phyloP scores from a whole-genome alignment of 2,797 vertebrate species.

The Phrynocephalus guinanensis region DNA sequence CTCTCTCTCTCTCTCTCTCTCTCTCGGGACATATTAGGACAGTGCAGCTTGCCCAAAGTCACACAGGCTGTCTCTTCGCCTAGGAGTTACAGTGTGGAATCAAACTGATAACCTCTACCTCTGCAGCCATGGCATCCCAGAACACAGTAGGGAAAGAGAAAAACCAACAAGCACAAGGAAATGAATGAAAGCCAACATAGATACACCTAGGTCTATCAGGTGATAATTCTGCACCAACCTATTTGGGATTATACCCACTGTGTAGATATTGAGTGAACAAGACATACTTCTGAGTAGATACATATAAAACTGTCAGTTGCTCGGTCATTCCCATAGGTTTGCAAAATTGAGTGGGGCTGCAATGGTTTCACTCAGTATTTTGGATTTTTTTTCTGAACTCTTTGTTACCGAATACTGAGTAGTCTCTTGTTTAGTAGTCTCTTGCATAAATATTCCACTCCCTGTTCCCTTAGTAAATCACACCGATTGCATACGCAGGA shows the following conservation, averaged over 20 bases:
- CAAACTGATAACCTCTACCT: no score
- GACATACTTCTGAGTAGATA: background rate
- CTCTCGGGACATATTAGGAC: no score
- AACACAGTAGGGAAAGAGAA: conserved; percentile 6
- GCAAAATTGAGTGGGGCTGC: background rate
- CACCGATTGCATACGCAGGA: conserved; percentile 10
- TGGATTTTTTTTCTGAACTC: conserved; percentile 42
- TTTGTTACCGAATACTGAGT: background rate
- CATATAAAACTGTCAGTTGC: background rate
- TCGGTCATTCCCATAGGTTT: background rate
- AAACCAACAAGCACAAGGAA: background rate
- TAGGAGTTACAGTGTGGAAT: no score
- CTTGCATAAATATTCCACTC: background rate
- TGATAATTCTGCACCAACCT: background rate
- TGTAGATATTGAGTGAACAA: background rate
- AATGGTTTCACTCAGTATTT: background rate
- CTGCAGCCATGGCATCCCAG: no score
- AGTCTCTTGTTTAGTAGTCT: background rate
- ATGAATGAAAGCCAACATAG: background rate
- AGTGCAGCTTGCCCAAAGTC: no score
- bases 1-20: no score
- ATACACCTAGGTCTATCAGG: background rate
- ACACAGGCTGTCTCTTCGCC: no score
- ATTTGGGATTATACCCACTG: background rate
- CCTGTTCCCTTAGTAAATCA: background rate